Evolutionary conservation across 2,113 vertebrate genomes (phyloP), one percentile per base, ranked within the genome.

Genomic region (Rattus rattus): DNA sequence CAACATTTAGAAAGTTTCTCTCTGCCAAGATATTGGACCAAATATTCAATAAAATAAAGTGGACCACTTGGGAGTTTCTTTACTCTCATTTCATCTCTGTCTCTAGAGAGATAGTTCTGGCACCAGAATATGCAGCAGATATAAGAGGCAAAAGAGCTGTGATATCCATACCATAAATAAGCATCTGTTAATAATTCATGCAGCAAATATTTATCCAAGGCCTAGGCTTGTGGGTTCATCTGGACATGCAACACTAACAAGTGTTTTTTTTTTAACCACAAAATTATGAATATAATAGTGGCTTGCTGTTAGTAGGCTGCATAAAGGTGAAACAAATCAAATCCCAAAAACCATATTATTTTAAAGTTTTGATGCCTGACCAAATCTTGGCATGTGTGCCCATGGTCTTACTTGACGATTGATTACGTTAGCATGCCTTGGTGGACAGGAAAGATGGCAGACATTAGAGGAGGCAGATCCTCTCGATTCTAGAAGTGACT

Each of bases 111-210:
- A 94, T 17, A 49, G 28, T 93, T 86, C 92, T 97, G 97, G 94
- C 84, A 96, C 90, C 39, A 30, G 77, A 90, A 87, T 33, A 22
- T 56, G 88, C 88, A 88, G 65, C 87, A 93, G 69, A 87, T 94
- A 90, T 69, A 81, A 90, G 73, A 92, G 69, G 81, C 77, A 90
- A 69, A 93, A 61, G 70, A 94, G n/a, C 85, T 90, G 59, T 52
- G 85, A 90, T 92, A 88, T 84, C 65, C 70, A 81, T 81, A 61
- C 7, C 91, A 73, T 75, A 96, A 97, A 96, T 92, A 93, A 73
- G 52, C 96, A 97, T 96, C 94, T 93, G 90, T 86, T 97, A 96
- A 88, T 88, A 86, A 81, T 94, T 96, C 93, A 93, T 83, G 65
- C 33, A 72, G 67, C 90, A 97, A 92, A 88, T 94, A 95, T 93